These are phyloP conservation scores for Albula goreensis DNA, from an alignment of 2,113 vertebrate genomes.

Conservation along the genomic window DNA sequence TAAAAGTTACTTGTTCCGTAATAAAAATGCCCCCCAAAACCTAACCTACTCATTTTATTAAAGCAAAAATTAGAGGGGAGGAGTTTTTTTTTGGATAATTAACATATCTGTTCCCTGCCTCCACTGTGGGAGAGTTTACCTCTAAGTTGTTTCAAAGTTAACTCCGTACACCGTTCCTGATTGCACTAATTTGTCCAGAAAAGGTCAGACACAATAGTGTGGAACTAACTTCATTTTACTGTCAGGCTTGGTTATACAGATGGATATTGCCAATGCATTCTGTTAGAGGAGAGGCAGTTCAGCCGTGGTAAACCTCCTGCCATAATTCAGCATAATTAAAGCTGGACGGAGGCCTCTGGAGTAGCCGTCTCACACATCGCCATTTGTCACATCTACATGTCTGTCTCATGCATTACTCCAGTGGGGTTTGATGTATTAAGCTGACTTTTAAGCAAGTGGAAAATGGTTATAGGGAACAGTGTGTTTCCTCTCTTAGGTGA, in stretches of 20 bases:
- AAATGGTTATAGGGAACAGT: neutral
- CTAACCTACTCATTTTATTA: neutral
- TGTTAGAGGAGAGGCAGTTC: neutral
- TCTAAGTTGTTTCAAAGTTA: neutral
- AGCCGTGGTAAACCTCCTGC: neutral
- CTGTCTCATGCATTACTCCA: neutral
- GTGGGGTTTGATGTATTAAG: neutral
- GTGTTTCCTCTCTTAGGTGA: neutral
- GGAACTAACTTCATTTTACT: neutral
- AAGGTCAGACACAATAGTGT: neutral
- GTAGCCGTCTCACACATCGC: neutral
- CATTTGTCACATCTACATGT: neutral
- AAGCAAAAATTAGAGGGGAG: neutral
- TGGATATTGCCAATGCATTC: neutral
- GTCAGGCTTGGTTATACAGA: neutral
- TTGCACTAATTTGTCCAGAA: neutral
- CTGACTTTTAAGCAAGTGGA: neutral
- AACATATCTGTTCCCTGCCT: neutral
- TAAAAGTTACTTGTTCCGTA: neutral
- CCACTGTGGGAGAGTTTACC: neutral
- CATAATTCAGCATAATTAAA: neutral
- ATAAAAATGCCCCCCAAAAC: neutral
- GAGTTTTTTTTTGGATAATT: too few species aligned
- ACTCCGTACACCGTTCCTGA: neutral
- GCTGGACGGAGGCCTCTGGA: neutral